Evolutionary conservation across 2,888 invertebrate genomes (phyloP).

Genomic region (Allolobophora icterica): DNA sequence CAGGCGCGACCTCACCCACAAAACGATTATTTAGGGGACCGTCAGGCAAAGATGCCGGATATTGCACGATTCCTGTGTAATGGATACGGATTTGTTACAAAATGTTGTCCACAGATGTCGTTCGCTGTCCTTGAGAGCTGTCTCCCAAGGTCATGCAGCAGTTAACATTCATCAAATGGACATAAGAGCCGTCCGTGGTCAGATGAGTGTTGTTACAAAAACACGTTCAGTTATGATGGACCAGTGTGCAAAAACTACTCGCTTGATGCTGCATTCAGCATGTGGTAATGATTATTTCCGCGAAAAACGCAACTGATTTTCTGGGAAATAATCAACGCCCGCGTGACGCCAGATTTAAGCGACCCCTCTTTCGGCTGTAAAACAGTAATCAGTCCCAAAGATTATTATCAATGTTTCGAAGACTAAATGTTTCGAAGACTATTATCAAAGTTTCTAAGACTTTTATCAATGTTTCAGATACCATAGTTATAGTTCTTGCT

Average conservation of each 20-base stretch:
- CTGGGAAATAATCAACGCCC: not conserved
- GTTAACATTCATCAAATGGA: not conserved
- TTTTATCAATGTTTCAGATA: too few relatives aligned
- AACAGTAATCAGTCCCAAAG: not conserved
- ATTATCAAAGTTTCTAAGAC: too few relatives aligned
- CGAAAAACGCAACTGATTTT: not conserved
- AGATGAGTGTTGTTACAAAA: not conserved
- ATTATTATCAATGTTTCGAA: not conserved
- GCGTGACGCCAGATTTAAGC: not conserved
- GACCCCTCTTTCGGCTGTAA: not conserved
- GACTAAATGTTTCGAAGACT: too few relatives aligned
- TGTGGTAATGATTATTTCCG: not conserved
- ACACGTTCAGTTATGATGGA: too few relatives aligned
- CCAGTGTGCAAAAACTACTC: not conserved
- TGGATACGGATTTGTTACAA: not conserved
- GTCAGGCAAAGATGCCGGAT: not conserved
- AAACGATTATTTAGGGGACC: not conserved
- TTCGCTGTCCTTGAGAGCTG: not conserved
- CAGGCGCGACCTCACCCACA: not conserved
- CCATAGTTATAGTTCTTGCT: not conserved
- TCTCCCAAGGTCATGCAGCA: not conserved
- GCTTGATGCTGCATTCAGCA: not conserved
- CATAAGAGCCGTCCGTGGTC: not conserved
- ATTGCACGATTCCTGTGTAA: not conserved
- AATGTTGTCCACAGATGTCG: not conserved